Evolutionary conservation across 2,113 vertebrate genomes (phyloP), one percentile per base, ranked within the genome.

Genomic region (Monarcha castaneiventris): DNA sequence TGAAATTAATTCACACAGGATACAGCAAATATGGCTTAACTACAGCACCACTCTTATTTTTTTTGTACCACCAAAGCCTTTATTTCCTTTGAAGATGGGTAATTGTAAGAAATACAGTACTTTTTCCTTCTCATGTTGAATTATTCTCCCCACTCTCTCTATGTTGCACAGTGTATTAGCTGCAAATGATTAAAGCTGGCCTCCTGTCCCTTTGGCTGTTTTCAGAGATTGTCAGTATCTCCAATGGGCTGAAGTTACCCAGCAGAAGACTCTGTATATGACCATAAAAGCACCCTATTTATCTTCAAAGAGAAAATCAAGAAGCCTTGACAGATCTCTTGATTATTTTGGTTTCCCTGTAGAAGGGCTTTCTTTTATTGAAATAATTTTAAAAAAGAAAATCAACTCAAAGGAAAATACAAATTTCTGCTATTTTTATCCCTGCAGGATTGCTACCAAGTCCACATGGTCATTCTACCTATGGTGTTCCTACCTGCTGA

Each of bases 31-130:
- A 68, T 13, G 21, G 73, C 49, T 37, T 68, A 71, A 62, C 61
- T 78, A 67, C 41, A 81, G 63, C 86, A 94, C 37, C 22, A 46
- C 52, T 71, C 16, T 35, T 55, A 27, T 25, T 46, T 52, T 87
- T 92, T 94, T 67, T 51, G 46, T 81, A 75, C 35, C 27, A 69
- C 80, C 49, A 97, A 97, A 97, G 87, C 54, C 30, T 77, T 82
- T 95, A 74, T 58, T 89, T 80, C 72, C 90, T 97, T 98, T 98
- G 97, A 98, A 97, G 93, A 83, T 2, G 61, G 74, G 49, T 73
- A 92, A 96, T 91, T 92, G 46, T 78, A 92, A 84, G 73, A 63
- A 86, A 76, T 68, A 79, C 55, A n/a, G 49, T 76, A 54, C 56
- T 80, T 96, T 46, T 87, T 39, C 82, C 86, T 86, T 95, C 84